Evolutionary conservation across 1,140 invertebrate genomes (phyloP).

Genomic region (Drosophila kanapiae): DNA sequence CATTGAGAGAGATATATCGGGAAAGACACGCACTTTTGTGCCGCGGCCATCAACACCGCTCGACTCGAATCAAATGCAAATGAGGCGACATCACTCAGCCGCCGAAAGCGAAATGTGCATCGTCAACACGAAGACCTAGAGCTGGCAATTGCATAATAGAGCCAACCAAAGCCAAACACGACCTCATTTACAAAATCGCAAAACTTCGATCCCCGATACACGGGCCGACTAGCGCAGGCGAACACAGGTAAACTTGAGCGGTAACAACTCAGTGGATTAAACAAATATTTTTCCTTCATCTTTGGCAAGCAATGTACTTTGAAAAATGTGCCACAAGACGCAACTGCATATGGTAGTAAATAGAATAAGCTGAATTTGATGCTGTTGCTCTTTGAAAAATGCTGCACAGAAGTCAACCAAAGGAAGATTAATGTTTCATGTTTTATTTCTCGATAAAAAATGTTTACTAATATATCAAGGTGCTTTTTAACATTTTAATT

Average conservation of each 20-base stretch:
- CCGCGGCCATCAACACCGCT: conserved; percentile 54
- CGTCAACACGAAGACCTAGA: conserved; percentile 41
- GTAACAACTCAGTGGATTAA: conserved; percentile 18
- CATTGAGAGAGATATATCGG: conserved; percentile 29
- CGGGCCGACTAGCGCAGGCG: conserved; percentile 1
- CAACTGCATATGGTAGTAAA: background rate
- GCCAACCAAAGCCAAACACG: conserved; percentile 41
- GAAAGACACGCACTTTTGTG: conserved; percentile 50
- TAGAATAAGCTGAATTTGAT: no score
- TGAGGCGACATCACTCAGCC: conserved; percentile 45
- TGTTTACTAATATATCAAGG: background rate
- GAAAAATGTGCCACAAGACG: conserved; percentile 2
- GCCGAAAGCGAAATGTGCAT: conserved; percentile 73
- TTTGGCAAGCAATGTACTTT: background rate
- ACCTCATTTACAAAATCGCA: conserved; percentile 69
- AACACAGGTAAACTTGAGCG: conserved; percentile 10
- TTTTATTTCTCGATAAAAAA: background rate
- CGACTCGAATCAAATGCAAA: conserved; percentile 58
- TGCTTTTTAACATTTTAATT: background rate
- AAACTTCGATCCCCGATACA: conserved; percentile 38
- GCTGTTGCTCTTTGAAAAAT: background rate
- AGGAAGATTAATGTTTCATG: background rate
- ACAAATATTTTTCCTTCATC: conserved; percentile 9
- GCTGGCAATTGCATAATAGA: conserved; percentile 54
- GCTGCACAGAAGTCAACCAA: background rate